Conservation (phyloP, 1,140 invertebrate species). For the Ganaspis sp. region DNA sequence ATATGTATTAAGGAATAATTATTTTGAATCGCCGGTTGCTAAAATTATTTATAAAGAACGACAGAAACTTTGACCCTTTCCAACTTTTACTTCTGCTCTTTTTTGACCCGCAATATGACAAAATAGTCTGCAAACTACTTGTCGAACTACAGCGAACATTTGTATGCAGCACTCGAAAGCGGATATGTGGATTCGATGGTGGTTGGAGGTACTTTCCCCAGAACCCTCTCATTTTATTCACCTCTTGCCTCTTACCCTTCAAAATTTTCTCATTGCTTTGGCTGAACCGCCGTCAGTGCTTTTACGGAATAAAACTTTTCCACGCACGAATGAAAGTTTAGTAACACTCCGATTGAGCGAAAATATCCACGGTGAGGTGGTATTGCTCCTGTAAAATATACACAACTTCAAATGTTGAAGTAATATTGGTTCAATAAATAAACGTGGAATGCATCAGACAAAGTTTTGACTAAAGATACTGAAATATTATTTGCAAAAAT, state of each 20-base stretch:
- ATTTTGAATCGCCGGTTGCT: background rate
- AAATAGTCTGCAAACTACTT: constrained; percentile 35
- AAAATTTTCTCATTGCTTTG: background rate
- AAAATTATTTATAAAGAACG: background rate
- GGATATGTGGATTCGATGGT: constrained; percentile 24
- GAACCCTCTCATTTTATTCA: background rate
- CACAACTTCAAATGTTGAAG: background rate
- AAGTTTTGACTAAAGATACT: too few relatives aligned
- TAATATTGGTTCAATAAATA: too few relatives aligned
- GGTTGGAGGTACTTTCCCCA: constrained; percentile 13
- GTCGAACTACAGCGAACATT: constrained; percentile 33
- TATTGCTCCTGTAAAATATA: background rate
- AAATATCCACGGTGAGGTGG: background rate
- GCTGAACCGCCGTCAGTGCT: background rate
- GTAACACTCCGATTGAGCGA: background rate
- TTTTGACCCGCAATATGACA: background rate
- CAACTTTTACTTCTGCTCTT: background rate
- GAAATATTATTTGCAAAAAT: too few relatives aligned
- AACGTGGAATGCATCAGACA: too few relatives aligned
- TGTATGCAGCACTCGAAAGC: constrained; percentile 28
- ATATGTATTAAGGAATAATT: background rate
- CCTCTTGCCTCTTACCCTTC: background rate
- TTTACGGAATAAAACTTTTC: background rate
- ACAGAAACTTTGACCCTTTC: background rate
- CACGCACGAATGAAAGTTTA: constrained; percentile 15